Evolutionary conservation across 2,888 invertebrate genomes (phyloP), one percentile per base, ranked within the genome.

Genomic region (Heliconius charithonia): DNA sequence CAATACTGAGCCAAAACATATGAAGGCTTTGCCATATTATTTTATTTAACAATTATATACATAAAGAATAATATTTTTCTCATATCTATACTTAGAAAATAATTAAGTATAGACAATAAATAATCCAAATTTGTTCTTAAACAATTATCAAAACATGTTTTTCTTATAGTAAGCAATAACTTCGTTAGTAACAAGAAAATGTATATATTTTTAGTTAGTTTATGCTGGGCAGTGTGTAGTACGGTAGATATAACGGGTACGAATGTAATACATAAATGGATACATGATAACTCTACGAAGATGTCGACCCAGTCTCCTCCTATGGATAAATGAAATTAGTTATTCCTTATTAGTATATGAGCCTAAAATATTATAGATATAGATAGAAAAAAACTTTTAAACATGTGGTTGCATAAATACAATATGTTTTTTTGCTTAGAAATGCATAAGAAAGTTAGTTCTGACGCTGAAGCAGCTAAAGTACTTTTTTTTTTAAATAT

Each of bases 1-100:
- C 81, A 84, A 77, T 78, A 81, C 83, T 84, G 80, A 80, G 90
- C 93, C 94, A 94, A 94, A 94, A 94, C 94, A 94, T 93, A 94
- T 94, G 92, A 94, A 94, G 94, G 94, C 92, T 81, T 81, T 77
- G 51, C 70, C 62, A 79, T 79, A 32, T 56, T 56, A 13, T 27
- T 27, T 25, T 27, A 13, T 25, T 12, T 51, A 70, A 67, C n/a
- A 76, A n/a, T 69, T 51, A 13, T 73, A 45, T 67, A 7, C 13
- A 73, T 41, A 56, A 16, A 73, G 3, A 65, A n/a, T n/a, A 37
- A 25, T 22, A 41, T 22, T 27, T 29, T 59, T 72, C 27, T n/a
- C 27, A 65, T 25, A 65, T 63, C 19, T 29, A 45, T 76, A 41
- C 41, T 62, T 62, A 41, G 7, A 37, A 62, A 62, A 63, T 12